Percentiles rank a stretch among this genome's conserved stretches.
phyloP scores from a whole-genome alignment of 1,140 invertebrate genomes.

The Solen grandis region DNA sequence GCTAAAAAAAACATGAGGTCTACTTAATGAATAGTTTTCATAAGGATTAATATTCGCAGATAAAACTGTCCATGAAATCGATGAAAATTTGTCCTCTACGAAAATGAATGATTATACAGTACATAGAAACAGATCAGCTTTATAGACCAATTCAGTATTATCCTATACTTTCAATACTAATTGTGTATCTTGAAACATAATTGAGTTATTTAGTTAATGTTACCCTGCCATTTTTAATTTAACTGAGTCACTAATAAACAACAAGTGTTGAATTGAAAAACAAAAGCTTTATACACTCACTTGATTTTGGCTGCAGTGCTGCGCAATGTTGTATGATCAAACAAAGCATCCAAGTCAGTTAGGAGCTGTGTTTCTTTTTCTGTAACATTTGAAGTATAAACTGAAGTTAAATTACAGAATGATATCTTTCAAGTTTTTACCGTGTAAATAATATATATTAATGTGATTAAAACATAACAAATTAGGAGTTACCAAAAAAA shows the following conservation, averaged over 20 bases:
- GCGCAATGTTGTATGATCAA: conserved; percentile 67
- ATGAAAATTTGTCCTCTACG: too few relatives aligned
- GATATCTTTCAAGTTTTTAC: neutral
- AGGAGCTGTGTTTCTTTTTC: conserved; percentile 66
- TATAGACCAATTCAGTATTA: neutral
- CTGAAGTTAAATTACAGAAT: neutral
- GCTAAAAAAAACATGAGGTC: too few relatives aligned
- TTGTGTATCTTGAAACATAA: neutral
- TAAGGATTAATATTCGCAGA: too few relatives aligned
- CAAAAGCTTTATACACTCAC: conserved; percentile 55
- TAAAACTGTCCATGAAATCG: too few relatives aligned
- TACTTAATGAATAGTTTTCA: too few relatives aligned
- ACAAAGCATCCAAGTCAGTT: conserved; percentile 66
- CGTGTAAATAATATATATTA: too few relatives aligned
- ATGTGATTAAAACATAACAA: neutral
- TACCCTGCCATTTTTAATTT: too few relatives aligned
- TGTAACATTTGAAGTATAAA: conserved; percentile 41
- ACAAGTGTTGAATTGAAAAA: neutral
- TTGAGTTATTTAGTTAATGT: neutral
- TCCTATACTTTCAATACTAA: neutral
- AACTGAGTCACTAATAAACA: too few relatives aligned
- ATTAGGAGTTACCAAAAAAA: neutral
- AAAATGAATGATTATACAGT: neutral
- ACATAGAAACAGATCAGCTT: neutral
- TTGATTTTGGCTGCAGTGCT: conserved; percentile 73